A percentile compares a stretch with the other conserved stretches of the same genome.
Evolutionary conservation across 2,797 vertebrate genomes (phyloP).

Genomic region (Salarias fasciatus): DNA sequence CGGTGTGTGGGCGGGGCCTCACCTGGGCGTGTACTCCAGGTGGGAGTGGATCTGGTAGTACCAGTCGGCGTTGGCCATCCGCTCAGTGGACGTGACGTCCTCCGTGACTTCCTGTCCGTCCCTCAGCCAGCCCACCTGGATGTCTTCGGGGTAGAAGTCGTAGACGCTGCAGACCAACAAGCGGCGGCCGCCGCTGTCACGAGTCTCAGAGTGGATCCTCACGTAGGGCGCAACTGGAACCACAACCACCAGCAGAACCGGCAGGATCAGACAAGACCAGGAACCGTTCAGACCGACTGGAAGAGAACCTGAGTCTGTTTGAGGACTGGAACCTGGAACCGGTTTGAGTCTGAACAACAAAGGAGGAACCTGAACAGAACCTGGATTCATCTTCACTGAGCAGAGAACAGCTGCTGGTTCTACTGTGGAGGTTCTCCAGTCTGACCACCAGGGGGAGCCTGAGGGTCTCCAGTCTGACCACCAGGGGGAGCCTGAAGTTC

Average conservation of each 20-base stretch:
- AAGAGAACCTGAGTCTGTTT: no score
- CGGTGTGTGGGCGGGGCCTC: slow-evolving; percentile 72
- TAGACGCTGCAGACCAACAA: slow-evolving; percentile 66
- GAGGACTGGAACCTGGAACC: no score
- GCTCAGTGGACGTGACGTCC: slow-evolving; percentile 47
- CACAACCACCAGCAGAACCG: no score
- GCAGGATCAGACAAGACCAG: no score
- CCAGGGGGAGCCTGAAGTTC: no score
- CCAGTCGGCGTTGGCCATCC: slow-evolving; percentile 79
- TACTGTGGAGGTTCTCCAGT: no score
- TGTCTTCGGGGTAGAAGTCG: slow-evolving; percentile 50
- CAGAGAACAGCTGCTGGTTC: no score
- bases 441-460: neutral
- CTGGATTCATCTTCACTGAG: no score
- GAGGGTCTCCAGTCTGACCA: no score
- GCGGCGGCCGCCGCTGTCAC: slow-evolving; percentile 27
- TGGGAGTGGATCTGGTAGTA: slow-evolving; percentile 80
- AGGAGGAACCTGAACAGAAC: no score
- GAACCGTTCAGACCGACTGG: no score
- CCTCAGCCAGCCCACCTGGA: slow-evolving; percentile 43
- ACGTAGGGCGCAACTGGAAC: slow-evolving; percentile 18
- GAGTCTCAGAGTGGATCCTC: accelerated
- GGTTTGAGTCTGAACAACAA: no score
- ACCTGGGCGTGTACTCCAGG: slow-evolving; percentile 76
- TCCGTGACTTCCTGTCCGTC: slow-evolving; percentile 43